phyloP scores from a whole-genome alignment of 2,797 vertebrate genomes.

The Halcyon smyrnensis region DNA sequence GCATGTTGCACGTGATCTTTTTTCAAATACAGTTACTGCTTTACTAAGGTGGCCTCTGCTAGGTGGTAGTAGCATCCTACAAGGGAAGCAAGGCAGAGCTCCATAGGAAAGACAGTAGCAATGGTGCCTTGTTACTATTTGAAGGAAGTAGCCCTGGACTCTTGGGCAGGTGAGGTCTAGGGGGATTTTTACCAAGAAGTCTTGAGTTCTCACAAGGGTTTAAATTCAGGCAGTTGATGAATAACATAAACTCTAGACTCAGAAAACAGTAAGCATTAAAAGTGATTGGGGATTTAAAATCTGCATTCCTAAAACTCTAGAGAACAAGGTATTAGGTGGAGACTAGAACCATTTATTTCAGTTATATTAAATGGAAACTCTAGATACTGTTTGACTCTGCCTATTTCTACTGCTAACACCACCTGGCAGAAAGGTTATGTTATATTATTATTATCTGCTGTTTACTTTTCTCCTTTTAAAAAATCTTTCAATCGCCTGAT shows the following conservation, averaged over 20 bases:
- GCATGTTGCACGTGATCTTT: background rate
- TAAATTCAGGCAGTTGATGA: background rate
- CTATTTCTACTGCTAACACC: constrained; percentile 21
- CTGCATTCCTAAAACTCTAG: constrained; percentile 52
- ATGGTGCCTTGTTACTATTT: background rate
- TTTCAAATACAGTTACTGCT: background rate
- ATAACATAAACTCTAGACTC: background rate
- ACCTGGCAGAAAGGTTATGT: constrained; percentile 48
- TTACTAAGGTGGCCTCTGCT: background rate
- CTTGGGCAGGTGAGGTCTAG: background rate
- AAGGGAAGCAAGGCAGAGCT: background rate
- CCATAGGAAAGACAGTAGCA: background rate
- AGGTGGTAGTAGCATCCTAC: background rate
- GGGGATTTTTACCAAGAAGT: background rate
- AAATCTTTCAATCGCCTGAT: background rate
- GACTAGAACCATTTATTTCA: constrained; percentile 52
- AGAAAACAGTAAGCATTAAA: constrained; percentile 29
- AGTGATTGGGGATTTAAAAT: constrained; percentile 36
- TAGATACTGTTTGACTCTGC: constrained; percentile 25
- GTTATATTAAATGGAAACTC: constrained; percentile 49
- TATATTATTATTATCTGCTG: constrained; percentile 19
- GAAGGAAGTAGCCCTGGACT: background rate
- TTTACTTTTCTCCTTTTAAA: constrained; percentile 38
- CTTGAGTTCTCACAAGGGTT: background rate
- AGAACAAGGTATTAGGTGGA: constrained; percentile 31